A percentile compares a stretch with the other conserved stretches of the same genome.
Conservation (phyloP, 2,113 vertebrate species). For the Chlamydotis undulata region DNA sequence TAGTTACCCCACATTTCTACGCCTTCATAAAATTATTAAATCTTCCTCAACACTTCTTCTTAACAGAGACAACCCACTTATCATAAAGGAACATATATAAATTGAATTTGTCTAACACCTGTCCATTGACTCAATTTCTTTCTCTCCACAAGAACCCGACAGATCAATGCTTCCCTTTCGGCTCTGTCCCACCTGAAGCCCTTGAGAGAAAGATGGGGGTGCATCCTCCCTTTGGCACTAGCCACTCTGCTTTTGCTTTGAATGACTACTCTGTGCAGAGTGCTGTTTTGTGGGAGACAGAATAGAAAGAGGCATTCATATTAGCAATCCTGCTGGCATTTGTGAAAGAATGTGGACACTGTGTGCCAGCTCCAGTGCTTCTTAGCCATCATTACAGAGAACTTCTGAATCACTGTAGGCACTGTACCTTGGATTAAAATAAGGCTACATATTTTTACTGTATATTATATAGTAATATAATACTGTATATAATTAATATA, state of each 20-base stretch:
- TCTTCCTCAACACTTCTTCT: neutral
- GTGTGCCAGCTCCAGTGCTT: neutral
- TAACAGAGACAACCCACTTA: neutral
- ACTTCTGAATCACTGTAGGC: neutral
- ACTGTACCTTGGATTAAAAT: neutral
- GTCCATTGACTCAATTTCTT: neutral
- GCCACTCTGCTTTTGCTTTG: neutral
- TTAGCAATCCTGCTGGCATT: neutral
- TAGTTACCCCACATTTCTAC: neutral
- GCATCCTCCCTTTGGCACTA: neutral
- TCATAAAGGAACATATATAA: neutral
- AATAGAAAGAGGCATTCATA: neutral
- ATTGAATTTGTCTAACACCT: neutral
- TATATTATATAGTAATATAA: neutral
- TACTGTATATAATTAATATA: neutral
- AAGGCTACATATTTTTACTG: neutral
- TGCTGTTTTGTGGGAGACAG: neutral
- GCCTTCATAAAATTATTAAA: neutral
- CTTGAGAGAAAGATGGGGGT: neutral
- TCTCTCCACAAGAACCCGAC: neutral
- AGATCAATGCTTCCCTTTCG: neutral
- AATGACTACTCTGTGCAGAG: neutral
- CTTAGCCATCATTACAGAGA: neutral
- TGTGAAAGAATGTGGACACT: neutral
- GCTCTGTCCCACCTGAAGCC: neutral